Evolutionary conservation across 1,140 invertebrate species (phyloP).

Genomic region (Drosophila rhopaloa): DNA sequence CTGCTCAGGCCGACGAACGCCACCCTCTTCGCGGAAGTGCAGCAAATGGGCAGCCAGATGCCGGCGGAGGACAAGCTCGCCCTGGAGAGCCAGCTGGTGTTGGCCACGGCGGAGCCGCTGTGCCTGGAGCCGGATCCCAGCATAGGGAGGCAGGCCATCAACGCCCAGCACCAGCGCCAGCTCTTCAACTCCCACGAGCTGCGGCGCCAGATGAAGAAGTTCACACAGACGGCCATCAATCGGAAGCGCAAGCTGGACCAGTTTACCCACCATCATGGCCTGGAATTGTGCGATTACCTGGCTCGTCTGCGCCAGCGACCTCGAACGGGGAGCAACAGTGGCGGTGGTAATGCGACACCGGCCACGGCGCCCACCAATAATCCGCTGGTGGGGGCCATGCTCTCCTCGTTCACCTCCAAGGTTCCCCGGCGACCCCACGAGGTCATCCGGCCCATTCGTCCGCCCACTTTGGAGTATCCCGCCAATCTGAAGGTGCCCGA

Average conservation of each 20-base stretch:
- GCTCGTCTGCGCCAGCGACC: constrained; percentile 79
- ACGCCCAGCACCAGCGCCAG: constrained; percentile 90
- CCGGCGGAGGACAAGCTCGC: constrained; percentile 90
- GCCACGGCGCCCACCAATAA: constrained; percentile 76
- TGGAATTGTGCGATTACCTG: constrained; percentile 90
- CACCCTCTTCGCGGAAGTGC: constrained; percentile 86
- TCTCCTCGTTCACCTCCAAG: constrained; percentile 81
- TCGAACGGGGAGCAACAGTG: constrained; percentile 55
- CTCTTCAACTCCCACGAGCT: constrained; percentile 91
- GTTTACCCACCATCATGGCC: constrained; percentile 90
- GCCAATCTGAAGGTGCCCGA: constrained; percentile 83
- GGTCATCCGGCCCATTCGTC: constrained; percentile 84
- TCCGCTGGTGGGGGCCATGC: constrained; percentile 78
- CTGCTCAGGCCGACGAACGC: constrained; percentile 94
- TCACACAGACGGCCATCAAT: constrained; percentile 92
- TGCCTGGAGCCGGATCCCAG: constrained; percentile 94
- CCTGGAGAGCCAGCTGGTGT: constrained; percentile 92
- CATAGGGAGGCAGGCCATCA: constrained; percentile 90
- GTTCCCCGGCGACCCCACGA: constrained; percentile 76
- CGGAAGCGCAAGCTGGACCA: constrained; percentile 94
- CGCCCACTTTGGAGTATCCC: constrained; percentile 85
- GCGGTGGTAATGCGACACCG: constrained; percentile 78
- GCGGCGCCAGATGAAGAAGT: constrained; percentile 90
- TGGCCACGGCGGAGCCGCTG: constrained; percentile 92
- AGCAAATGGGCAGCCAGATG: constrained; percentile 67